These are phyloP conservation scores for Andrena bicolor DNA, from an alignment of 2,888 invertebrate species.

Conservation along the genomic window DNA sequence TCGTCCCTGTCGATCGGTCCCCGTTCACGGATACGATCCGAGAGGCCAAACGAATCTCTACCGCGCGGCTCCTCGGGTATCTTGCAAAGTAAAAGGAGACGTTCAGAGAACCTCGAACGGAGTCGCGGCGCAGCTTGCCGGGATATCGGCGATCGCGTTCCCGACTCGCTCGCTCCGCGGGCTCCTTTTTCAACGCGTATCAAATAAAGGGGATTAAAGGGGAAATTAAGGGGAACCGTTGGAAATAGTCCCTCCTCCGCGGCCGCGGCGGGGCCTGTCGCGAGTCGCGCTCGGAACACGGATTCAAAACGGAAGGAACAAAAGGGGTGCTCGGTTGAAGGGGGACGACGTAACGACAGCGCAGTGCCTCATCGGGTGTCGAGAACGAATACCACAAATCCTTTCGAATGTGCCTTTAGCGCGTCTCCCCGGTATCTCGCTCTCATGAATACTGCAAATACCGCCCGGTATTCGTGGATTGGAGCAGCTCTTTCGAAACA, in stretches of 20 bases:
- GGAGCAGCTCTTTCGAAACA: constrained; percentile 65
- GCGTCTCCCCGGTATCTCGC: constrained; percentile 69
- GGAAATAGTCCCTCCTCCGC: constrained; percentile 10
- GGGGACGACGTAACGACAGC: constrained; percentile 59
- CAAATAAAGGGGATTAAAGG: constrained; percentile 8
- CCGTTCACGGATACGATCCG: constrained; percentile 28
- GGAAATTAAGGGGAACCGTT: constrained; percentile 41
- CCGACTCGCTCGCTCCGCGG: neutral
- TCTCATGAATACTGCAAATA: constrained; percentile 81
- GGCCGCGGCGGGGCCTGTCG: constrained; percentile 27
- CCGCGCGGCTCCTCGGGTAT: constrained; percentile 1
- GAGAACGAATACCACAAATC: constrained; percentile 72
- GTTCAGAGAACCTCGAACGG: constrained; percentile 19
- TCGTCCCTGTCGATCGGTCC: constrained; percentile 47
- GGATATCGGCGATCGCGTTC: constrained; percentile 15
- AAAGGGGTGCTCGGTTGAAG: constrained; percentile 42
- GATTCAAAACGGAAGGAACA: constrained; percentile 46
- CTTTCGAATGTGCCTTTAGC: constrained; percentile 73
- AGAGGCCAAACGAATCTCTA: constrained; percentile 24
- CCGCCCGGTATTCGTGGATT: constrained; percentile 67
- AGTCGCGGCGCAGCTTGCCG: constrained; percentile 13
- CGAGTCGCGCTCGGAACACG: constrained; percentile 45
- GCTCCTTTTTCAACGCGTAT: constrained; percentile 1
- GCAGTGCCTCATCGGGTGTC: constrained; percentile 74
- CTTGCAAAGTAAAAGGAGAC: constrained; percentile 14